Conservation (phyloP, 2,113 vertebrate species). For the Zosterops japonicus region DNA sequence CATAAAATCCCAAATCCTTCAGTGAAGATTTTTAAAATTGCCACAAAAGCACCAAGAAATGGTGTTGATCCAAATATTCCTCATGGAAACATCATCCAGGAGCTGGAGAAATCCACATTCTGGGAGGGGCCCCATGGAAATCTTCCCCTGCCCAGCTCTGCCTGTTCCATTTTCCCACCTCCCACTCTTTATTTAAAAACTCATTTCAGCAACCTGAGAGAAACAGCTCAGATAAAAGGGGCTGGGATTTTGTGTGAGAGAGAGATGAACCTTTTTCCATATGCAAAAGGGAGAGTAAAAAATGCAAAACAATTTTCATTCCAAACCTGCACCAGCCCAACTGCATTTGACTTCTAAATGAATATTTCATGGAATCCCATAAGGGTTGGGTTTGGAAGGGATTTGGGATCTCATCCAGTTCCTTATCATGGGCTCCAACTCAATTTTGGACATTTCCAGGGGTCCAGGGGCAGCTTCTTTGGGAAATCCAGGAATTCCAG, state of each 20-base stretch:
- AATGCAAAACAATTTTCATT: background rate
- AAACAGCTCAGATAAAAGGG: background rate
- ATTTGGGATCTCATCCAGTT: background rate
- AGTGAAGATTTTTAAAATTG: background rate
- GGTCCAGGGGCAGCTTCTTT: background rate
- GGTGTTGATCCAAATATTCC: background rate
- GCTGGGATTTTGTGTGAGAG: background rate
- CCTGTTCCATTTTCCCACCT: background rate
- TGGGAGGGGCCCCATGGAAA: background rate
- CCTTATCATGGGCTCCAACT: background rate
- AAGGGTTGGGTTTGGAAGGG: background rate
- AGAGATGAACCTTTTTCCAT: background rate
- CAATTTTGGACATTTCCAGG: background rate
- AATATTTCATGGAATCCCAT: background rate
- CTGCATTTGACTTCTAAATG: slow-evolving; percentile 15
- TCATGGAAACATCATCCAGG: fast-evolving
- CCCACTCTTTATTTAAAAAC: background rate
- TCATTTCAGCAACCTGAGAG: background rate
- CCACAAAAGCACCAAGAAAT: fast-evolving
- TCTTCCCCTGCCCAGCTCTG: background rate
- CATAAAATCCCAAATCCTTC: background rate
- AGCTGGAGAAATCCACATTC: background rate
- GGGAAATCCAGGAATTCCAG: background rate
- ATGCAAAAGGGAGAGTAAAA: background rate
- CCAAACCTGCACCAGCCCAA: background rate